Evolutionary conservation across 2,797 vertebrate genomes (phyloP), one percentile per base, ranked within the genome.

Genomic region (Onychomys arenicola): DNA sequence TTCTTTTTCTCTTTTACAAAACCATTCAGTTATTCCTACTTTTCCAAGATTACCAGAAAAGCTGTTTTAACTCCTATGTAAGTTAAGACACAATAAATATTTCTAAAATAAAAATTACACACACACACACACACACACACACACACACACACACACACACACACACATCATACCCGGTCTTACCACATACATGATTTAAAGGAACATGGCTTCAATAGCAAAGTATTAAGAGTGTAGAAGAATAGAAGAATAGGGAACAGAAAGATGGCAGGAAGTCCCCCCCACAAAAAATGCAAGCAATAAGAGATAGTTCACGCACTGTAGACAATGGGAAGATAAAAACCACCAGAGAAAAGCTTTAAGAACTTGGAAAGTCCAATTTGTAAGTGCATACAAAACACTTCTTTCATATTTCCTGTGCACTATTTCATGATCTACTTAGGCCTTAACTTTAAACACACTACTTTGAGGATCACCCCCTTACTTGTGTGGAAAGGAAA

Each of bases 401-500:
- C 43, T 91, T 83, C 82, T 91, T 3, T 52, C 13, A 32, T 6
- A 61, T 63, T 82, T 90, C 21, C 12, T 67, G 11, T 82, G 32
- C 4, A 76, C 8, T 37, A 81, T 8, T 85, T 96, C 17, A 6
- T 71, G 17, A 40, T 75, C 25, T 91, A 32, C 61, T 46, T 59
- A 83, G 27, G 57, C 34, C 4, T 40, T 83, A 73, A 25, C 80
- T 90, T 90, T 84, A 78, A 52, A 90, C 34, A 75, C 49, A n/a
- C 9, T 34, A 61, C 25, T 67, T 59, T 43, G 9, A 63, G 0
- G 9, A 37, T 23, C 2, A 40, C 25, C 8, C 29, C 61, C 94
- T 93, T 78, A 77, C 23, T 78, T 67, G 52, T 25, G 23, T 92
- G 40, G 25, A 29, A 83, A 87, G n/a, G 78, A 87, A 92, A 85